Evolutionary conservation across 1,140 invertebrate genomes (phyloP).

Genomic region (Oryzaephilus surinamensis): DNA sequence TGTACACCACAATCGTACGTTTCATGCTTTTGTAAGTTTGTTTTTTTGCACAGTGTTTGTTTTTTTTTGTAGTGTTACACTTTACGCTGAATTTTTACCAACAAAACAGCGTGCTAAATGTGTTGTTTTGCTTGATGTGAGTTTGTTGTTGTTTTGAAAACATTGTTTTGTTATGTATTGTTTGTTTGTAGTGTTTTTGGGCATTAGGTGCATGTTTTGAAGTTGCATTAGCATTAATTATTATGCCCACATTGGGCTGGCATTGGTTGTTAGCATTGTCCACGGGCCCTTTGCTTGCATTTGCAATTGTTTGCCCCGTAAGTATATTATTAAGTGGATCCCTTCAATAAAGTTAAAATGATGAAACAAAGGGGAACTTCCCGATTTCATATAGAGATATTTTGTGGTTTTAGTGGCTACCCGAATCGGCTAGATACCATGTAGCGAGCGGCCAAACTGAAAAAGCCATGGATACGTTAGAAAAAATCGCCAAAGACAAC

Average conservation of each 20-base stretch:
- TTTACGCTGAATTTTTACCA: slow-evolving; percentile 93
- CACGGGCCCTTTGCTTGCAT: slow-evolving; percentile 75
- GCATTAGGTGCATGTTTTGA: slow-evolving; percentile 88
- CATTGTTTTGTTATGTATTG: slow-evolving; percentile 11
- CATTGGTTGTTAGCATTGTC: slow-evolving; percentile 82
- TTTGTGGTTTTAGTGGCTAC: slow-evolving; percentile 66
- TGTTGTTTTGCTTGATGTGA: slow-evolving; percentile 88
- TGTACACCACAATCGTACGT: slow-evolving; percentile 95
- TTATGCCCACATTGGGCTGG: slow-evolving; percentile 90
- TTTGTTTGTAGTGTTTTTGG: slow-evolving; percentile 78
- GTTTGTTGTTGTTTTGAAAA: slow-evolving; percentile 30
- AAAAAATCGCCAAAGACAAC: slow-evolving; percentile 76
- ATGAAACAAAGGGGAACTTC: background rate
- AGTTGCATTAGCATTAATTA: slow-evolving; percentile 76
- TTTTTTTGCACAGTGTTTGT: slow-evolving; percentile 12
- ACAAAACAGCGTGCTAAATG: slow-evolving; percentile 87
- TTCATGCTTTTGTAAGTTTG: slow-evolving; percentile 4
- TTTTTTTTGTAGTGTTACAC: slow-evolving; percentile 63
- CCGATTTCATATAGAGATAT: no score
- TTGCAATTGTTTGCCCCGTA: slow-evolving; percentile 68
- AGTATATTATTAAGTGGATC: slow-evolving; percentile 30
- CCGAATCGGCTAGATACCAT: slow-evolving; percentile 84
- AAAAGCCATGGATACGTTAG: slow-evolving; percentile 72
- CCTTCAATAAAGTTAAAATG: background rate
- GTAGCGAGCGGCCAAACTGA: slow-evolving; percentile 76